Percentiles rank a stretch among this genome's conserved stretches.
phyloP scores from a whole-genome alignment of 2,113 vertebrate genomes.

The Sander vitreus region DNA sequence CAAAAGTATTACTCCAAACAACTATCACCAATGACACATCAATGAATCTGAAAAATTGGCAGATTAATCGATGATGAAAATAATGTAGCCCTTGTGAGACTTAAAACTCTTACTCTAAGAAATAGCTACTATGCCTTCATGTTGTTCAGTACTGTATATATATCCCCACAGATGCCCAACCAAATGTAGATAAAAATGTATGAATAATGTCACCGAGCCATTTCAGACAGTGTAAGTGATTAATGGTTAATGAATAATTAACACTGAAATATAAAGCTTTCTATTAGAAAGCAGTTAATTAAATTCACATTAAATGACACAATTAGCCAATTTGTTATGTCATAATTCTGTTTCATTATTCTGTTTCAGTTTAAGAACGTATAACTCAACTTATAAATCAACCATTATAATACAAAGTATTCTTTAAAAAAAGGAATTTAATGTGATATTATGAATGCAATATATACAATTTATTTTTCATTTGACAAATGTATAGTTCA shows the following conservation, averaged over 20 bases:
- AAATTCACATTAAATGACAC: background rate
- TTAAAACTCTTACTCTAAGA: background rate
- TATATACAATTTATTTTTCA: background rate
- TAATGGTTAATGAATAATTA: slow-evolving; percentile 5
- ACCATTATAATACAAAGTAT: background rate
- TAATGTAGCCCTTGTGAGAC: background rate
- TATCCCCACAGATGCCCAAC: background rate
- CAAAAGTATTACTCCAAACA: background rate
- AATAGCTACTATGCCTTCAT: background rate
- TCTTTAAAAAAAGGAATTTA: background rate
- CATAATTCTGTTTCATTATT: background rate
- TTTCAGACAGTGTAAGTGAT: background rate
- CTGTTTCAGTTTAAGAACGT: background rate
- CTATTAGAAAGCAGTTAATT: background rate
- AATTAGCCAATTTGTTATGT: background rate
- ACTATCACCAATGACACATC: background rate
- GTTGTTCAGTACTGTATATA: background rate
- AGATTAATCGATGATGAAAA: background rate
- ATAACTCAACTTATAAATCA: background rate
- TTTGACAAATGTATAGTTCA: background rate
- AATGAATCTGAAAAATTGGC: background rate
- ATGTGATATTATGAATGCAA: background rate
- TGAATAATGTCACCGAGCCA: background rate
- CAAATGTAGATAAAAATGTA: background rate
- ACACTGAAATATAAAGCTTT: background rate